phyloP scores from a whole-genome alignment of 2,113 vertebrate genomes.

The Oryzias javanicus region DNA sequence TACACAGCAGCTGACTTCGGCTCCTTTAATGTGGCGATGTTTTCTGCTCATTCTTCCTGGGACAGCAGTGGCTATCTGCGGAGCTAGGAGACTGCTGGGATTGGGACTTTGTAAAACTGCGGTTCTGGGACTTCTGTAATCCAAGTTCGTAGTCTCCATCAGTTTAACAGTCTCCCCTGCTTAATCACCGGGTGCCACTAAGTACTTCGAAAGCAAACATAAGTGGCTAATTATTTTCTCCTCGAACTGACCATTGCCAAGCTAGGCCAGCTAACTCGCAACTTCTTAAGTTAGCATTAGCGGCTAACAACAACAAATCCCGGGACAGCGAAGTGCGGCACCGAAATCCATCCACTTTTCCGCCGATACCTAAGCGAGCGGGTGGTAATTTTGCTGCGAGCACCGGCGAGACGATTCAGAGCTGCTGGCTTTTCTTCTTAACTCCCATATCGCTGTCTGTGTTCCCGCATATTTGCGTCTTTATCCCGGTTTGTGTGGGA shows the following conservation, averaged over 20 bases:
- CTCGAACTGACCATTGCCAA: conserved; percentile 19
- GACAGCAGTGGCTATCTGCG: conserved; percentile 47
- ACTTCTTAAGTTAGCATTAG: conserved; percentile 62
- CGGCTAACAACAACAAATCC: conserved; percentile 68
- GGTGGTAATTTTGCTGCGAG: neutral
- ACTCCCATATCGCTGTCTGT: conserved; percentile 20
- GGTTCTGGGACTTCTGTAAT: conserved; percentile 33
- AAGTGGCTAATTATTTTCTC: conserved; percentile 7
- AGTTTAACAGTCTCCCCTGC: conserved; percentile 14
- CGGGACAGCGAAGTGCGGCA: conserved; percentile 21
- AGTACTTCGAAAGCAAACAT: conserved; percentile 9
- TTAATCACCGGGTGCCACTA: conserved; percentile 2
- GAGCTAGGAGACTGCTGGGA: conserved; percentile 44
- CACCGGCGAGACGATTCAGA: neutral
- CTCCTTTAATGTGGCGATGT: conserved; percentile 75
- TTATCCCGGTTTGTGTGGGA: conserved; percentile 65
- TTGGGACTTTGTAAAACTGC: conserved; percentile 21
- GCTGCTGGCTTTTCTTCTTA: conserved; percentile 12
- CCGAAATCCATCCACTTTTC: conserved; percentile 35
- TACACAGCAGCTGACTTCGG: conserved; percentile 81
- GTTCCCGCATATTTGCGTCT: conserved; percentile 28
- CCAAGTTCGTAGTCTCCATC: conserved; percentile 49
- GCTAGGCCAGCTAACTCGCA: conserved; percentile 62
- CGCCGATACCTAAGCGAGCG: conserved; percentile 16
- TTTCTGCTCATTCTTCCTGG: conserved; percentile 78